Conservation (phyloP, 2,113 vertebrate species). For the Cheilinus undulatus region DNA sequence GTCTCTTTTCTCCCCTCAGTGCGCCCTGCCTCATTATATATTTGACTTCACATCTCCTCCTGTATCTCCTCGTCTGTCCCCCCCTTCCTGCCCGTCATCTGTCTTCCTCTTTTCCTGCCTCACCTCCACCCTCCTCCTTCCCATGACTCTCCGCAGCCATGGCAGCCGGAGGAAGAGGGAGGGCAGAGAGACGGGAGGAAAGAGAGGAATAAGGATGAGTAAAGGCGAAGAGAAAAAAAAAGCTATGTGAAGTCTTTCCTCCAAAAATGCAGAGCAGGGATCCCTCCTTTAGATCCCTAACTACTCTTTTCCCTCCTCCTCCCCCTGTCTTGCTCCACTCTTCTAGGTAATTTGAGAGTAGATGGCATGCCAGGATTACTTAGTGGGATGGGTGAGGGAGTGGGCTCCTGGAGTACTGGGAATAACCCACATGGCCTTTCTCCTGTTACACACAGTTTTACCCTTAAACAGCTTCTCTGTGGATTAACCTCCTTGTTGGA, state of each 20-base stretch:
- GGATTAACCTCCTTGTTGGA: conserved; percentile 21
- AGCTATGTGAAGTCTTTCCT: not conserved
- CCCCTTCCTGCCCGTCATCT: conserved; percentile 27
- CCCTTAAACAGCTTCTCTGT: conserved; percentile 12
- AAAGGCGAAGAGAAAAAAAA: not conserved
- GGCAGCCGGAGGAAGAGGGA: conserved; percentile 7
- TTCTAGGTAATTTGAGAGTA: conserved; percentile 56
- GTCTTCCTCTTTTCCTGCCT: conserved; percentile 24
- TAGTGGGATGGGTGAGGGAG: conserved; percentile 37
- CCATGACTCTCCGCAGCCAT: conserved; percentile 34
- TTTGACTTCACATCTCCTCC: too few relatives aligned
- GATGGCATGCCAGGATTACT: conserved; percentile 68
- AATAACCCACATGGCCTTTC: conserved; percentile 35
- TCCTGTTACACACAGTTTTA: conserved; percentile 32
- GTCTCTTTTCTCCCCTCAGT: not conserved
- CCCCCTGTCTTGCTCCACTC: conserved; percentile 23
- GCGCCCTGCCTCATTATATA: not conserved
- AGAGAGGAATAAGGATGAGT: not conserved
- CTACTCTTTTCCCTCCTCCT: not conserved
- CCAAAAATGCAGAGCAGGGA: conserved; percentile 6
- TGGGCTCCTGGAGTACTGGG: conserved; percentile 48
- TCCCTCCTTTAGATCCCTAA: conserved; percentile 22
- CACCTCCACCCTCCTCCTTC: conserved; percentile 11
- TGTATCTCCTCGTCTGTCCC: conserved; percentile 13
- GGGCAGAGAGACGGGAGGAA: not conserved